Conservation (phyloP, 2,113 vertebrate species). For the Centropristis striata region DNA sequence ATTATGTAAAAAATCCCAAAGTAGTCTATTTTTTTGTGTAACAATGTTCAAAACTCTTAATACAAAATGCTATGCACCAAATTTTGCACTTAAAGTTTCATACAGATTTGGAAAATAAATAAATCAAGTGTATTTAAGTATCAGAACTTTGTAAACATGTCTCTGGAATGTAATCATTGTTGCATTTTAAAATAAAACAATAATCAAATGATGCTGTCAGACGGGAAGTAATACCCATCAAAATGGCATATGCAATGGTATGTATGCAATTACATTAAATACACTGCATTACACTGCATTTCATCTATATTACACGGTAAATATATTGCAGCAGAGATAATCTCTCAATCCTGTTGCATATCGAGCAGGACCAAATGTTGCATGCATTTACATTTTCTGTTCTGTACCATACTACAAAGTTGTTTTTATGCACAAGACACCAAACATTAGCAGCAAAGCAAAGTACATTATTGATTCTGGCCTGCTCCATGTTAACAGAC, state of each 20-base stretch:
- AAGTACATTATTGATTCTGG: not conserved
- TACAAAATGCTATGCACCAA: not conserved
- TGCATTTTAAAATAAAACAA: conserved; percentile 40
- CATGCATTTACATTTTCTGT: not conserved
- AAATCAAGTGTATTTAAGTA: not conserved
- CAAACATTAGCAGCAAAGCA: not conserved
- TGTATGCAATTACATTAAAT: not conserved
- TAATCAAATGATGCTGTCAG: conserved; percentile 22
- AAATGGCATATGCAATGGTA: not conserved
- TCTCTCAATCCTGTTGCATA: not conserved
- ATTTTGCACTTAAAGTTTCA: not conserved
- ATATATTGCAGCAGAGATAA: not conserved
- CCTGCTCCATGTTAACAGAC: not conserved
- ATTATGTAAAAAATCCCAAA: not conserved
- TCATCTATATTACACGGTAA: not conserved
- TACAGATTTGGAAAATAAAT: not conserved
- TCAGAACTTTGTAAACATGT: not conserved
- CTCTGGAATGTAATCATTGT: conserved; percentile 13
- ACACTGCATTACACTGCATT: not conserved
- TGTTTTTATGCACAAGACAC: not conserved
- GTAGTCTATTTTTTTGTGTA: not conserved
- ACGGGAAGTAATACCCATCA: not conserved
- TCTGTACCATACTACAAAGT: not conserved
- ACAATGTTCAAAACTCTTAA: not conserved
- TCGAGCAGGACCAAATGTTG: not conserved